Evolutionary conservation across 2,888 invertebrate genomes (phyloP).

Genomic region (Trichopria drosophilae): DNA sequence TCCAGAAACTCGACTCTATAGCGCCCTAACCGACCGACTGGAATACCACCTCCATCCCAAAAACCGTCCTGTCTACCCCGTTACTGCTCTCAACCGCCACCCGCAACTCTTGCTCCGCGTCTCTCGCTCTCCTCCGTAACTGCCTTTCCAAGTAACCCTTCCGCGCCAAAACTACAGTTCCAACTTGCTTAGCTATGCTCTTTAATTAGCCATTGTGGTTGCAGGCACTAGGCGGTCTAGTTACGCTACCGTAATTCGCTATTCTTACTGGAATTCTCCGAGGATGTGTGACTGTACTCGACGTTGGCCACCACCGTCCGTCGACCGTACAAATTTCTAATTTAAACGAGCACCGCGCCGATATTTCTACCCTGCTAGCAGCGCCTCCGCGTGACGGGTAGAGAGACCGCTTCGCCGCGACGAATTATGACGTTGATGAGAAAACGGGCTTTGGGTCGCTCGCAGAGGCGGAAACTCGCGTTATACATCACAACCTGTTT

Average conservation of each 20-base stretch:
- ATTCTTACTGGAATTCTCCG: constrained; percentile 38
- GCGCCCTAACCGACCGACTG: no score
- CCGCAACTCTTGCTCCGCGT: no score
- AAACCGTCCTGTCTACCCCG: no score
- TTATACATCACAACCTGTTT: no score
- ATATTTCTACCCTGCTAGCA: constrained; percentile 11
- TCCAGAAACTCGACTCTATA: constrained; percentile 27
- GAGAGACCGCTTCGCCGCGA: no score
- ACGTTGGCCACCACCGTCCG: constrained; percentile 7
- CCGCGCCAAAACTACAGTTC: constrained; percentile 15
- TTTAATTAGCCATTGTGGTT: constrained; percentile 45
- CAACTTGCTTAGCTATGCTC: constrained; percentile 38
- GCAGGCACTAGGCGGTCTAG: constrained; percentile 32
- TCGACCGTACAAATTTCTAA: constrained; percentile 18
- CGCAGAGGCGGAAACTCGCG: no score
- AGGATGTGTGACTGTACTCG: no score
- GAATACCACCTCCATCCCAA: no score
- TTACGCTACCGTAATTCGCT: constrained; percentile 39
- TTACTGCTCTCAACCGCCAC: no score
- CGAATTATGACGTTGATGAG: no score
- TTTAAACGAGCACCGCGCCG: constrained; percentile 25
- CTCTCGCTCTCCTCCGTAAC: constrained; percentile 6
- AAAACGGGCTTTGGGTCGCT: no score
- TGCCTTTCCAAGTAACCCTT: constrained; percentile 24
- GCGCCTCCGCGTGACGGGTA: no score